Evolutionary conservation across 2,113 vertebrate species (phyloP), one percentile per base, ranked within the genome.

Genomic region (Sebastes fasciatus): DNA sequence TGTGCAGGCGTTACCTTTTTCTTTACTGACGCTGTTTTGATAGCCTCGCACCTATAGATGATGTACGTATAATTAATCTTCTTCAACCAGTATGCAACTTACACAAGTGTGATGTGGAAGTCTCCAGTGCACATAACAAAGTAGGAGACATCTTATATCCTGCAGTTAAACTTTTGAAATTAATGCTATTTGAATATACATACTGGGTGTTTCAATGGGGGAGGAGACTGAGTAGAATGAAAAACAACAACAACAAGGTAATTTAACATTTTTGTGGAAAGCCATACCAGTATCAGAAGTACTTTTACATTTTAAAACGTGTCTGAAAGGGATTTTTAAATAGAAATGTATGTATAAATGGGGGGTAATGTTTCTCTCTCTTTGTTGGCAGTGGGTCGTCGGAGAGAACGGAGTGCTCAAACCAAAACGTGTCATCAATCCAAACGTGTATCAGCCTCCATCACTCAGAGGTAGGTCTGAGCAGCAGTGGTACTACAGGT

Each of bases 371-470:
- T 5, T 16, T 60, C 40, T 13, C 54, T 87, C 5, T 68, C 5
- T n/a, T 19, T 77, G 54, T 65, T 76, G 1, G 0, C 95, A 99
- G 98, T 97, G 97, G 94, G 93, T 96, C 2, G 94, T 97, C 0
- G 97, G 97, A n/a, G 98, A 99, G 83, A 97, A 97, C 45, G 97
- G 97, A 34, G 95, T 97, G 77, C 96, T 97, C 46, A 98, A 98
- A 94, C 96, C 97, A 84, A 99, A 97, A 93, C 96, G 96, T 90
- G 76, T 97, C 90, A 97, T 97, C 90, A 97, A 97, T 84, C 96
- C 97, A 66, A 97, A 96, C 84, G 96, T 96, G 90, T 99, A 99
- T 85, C 97, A 97, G 0, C 98, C 98, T 0, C 98, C 98, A n/a
- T 98, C 98, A 40, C 96, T 99, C 89, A 99, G 96, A 99, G 98